Conservation (phyloP, 2,113 vertebrate genomes). For the Syrrhaptes paradoxus region DNA sequence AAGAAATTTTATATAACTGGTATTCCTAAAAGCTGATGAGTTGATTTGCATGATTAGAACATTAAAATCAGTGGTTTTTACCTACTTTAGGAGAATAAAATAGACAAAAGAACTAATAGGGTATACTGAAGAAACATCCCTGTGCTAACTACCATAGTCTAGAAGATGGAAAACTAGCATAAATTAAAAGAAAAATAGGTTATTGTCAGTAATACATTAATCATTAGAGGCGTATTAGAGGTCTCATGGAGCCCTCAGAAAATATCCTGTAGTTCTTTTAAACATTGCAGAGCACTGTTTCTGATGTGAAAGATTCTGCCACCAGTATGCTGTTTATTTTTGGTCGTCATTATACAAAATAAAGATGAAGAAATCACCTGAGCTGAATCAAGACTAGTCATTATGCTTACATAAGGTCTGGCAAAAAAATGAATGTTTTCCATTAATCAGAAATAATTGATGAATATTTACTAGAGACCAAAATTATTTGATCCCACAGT, state of each 20-base stretch:
- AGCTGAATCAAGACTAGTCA: not conserved
- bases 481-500: not conserved
- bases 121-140: not conserved
- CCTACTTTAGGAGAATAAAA: not conserved
- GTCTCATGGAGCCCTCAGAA: not conserved
- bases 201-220: not conserved
- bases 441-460: not conserved
- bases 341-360: not conserved
- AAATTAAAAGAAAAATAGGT: not conserved
- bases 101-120: not conserved
- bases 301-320: not conserved
- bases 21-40: not conserved
- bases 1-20: not conserved
- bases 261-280: not conserved
- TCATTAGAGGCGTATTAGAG: not conserved
- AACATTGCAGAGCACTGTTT: not conserved
- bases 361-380: not conserved
- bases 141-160: not conserved
- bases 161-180: not conserved
- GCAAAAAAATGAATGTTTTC: not conserved
- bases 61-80: conserved; percentile 7
- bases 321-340: not conserved
- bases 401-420: not conserved
- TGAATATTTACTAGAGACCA: not conserved
- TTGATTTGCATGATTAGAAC: conserved; percentile 17